Conservation (phyloP, 1,140 invertebrate species). For the Drosophila santomea region DNA sequence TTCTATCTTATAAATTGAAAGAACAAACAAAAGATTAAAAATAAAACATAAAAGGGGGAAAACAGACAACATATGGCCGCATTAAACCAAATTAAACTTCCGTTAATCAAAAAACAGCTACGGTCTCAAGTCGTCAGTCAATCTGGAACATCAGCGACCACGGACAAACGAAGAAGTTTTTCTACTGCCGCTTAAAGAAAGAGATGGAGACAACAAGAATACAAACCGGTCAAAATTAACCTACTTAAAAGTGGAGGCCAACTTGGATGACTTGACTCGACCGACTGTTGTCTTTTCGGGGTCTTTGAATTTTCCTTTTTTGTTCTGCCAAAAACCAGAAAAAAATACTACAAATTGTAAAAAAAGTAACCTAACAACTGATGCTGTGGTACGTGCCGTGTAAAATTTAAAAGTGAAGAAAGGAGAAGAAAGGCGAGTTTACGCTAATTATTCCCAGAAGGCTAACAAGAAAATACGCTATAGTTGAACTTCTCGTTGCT, state of each 20-base stretch:
- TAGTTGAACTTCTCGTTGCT: too few relatives aligned
- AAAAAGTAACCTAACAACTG: constrained; percentile 35
- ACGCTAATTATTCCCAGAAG: not conserved
- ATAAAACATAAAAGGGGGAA: constrained; percentile 2
- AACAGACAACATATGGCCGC: constrained; percentile 60
- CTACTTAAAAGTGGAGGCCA: constrained; percentile 64
- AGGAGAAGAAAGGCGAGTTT: not conserved
- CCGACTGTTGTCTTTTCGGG: constrained; percentile 54
- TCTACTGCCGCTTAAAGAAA: not conserved
- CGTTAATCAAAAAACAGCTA: constrained; percentile 67
- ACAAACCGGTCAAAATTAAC: constrained; percentile 82
- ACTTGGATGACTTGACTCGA: constrained; percentile 39
- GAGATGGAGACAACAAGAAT: constrained; percentile 23
- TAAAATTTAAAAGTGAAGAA: constrained; percentile 44
- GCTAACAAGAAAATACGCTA: not conserved
- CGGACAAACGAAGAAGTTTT: constrained; percentile 44
- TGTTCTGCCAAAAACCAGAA: constrained; percentile 29
- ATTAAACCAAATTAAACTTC: constrained; percentile 61
- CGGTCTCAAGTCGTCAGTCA: constrained; percentile 53
- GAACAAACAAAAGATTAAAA: not conserved
- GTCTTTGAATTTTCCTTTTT: constrained; percentile 44
- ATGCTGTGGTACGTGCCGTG: constrained; percentile 69
- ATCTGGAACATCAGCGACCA: constrained; percentile 54
- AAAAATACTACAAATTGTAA: constrained; percentile 1
- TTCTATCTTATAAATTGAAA: not conserved